Base-by-base conservation (phyloP, 2,888 invertebrate species). In the Pterostichus madidus region DNA sequence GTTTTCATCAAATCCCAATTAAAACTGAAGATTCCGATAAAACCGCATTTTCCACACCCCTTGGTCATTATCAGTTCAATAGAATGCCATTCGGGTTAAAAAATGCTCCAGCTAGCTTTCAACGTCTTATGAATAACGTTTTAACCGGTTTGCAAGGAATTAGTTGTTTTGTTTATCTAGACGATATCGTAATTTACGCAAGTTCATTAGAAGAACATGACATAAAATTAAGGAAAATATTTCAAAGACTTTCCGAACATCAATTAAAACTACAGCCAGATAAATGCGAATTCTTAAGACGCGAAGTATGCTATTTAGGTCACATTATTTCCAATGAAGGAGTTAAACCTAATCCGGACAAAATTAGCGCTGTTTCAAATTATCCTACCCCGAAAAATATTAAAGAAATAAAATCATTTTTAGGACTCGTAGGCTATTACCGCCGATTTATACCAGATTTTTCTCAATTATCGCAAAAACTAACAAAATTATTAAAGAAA, bases 151-250 rank as follows among this genome's bases (percentile, higher is more conserved):
- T 88, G 0, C 85, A 86, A 85, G 85, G 86, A 59, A 83, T 61
- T 4, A 75, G 82, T 7, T 87, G 87, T 79, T 86, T 89, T 32
- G 87, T 89, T 0, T 90, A 89, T 80, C 61, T 89, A 10, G 88
- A 89, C 75, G 88, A 89, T 83, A 86, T 89, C 5, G 86, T 89
- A 0, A 86, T 88, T 53, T 59, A 85, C 78, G 86, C 85, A 0
- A 84, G 84, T 31, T 84, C 79, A 4, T 31, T 88, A 5, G 80
- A 85, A 15, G 84, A 85, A n/a, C 88, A 88, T 39, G 85, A 85
- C 6, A 77, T 84, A 84, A 82, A 52, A 85, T 44, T 85, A 24
- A 53, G 46, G 78, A 15, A 56, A 17, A 64, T 85, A 11, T 85
- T 85, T 39, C 15, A 80, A 35, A 56, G 80, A 64, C 52, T 85